A percentile compares a stretch with the other conserved stretches of the same genome.
Conservation (phyloP, 2,113 vertebrate species). For the Limanda limanda region DNA sequence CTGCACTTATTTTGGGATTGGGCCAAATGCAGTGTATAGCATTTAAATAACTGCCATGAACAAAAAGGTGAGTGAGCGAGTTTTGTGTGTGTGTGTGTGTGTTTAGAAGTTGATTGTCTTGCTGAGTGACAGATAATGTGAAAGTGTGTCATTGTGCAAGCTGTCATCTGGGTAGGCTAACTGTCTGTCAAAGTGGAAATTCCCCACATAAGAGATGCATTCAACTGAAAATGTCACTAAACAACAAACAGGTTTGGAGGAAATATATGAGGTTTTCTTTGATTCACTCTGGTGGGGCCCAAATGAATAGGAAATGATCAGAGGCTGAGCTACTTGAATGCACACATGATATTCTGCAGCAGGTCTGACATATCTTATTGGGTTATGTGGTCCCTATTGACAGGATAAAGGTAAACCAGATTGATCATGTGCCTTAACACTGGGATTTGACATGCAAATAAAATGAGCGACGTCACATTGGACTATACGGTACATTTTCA, state of each 20-base stretch:
- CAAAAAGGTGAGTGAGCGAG: slow-evolving; percentile 20
- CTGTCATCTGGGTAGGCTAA: slow-evolving; percentile 74
- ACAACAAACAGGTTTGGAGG: slow-evolving; percentile 63
- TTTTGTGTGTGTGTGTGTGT: slow-evolving; percentile 38
- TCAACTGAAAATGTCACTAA: slow-evolving; percentile 78
- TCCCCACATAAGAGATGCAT: slow-evolving; percentile 70
- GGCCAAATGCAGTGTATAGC: slow-evolving; percentile 21
- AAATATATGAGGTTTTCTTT: slow-evolving; percentile 60
- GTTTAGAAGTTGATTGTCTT: slow-evolving; percentile 53
- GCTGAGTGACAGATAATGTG: slow-evolving; percentile 75
- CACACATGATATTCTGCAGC: slow-evolving; percentile 63
- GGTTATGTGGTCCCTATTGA: slow-evolving; percentile 63
- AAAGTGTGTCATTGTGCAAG: slow-evolving; percentile 76
- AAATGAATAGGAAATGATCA: slow-evolving; percentile 57
- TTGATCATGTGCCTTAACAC: slow-evolving; percentile 66
- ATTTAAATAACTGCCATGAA: slow-evolving; percentile 21
- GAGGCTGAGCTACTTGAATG: slow-evolving; percentile 45
- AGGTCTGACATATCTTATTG: slow-evolving; percentile 71
- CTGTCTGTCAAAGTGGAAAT: slow-evolving; percentile 77
- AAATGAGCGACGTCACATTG: slow-evolving; percentile 53
- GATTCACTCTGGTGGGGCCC: slow-evolving; percentile 50
- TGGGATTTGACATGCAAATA: slow-evolving; percentile 79
- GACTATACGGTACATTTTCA: slow-evolving; percentile 56
- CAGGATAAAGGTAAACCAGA: slow-evolving; percentile 62
- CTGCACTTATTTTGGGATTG: slow-evolving; percentile 19